These are phyloP conservation scores for Bacillus rossius DNA, from an alignment of 1,140 invertebrate genomes.

Conservation along the genomic window DNA sequence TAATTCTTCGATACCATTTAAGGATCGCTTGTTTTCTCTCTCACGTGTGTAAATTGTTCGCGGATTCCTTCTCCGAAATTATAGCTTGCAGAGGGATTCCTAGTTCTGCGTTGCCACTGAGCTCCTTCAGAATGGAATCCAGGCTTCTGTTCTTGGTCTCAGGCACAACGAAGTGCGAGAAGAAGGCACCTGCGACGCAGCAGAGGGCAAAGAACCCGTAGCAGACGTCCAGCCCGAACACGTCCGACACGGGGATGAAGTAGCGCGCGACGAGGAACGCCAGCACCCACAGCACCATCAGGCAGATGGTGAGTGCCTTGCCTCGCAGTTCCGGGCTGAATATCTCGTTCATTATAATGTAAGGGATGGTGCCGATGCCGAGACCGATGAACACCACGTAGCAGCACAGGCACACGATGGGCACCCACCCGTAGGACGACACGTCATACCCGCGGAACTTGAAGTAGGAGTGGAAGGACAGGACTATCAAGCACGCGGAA, in stretches of 20 bases:
- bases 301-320: constrained; percentile 64
- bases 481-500: constrained; percentile 36
- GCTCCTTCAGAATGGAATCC: constrained; percentile 48
- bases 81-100: too few species aligned
- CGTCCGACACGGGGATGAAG: constrained; percentile 41
- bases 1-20: too few species aligned
- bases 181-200: constrained; percentile 42
- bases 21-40: too few species aligned
- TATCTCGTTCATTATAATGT: constrained; percentile 56
- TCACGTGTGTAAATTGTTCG: too few species aligned
- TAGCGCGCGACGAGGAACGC: constrained; percentile 48
- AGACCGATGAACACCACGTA: constrained; percentile 50
- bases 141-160: constrained; percentile 58
- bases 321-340: constrained; percentile 73
- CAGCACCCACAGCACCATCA: constrained; percentile 59
- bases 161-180: constrained; percentile 48
- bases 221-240: constrained; percentile 45
- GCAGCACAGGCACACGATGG: constrained; percentile 45
- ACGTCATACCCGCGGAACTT: constrained; percentile 32
- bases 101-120: constrained; percentile 34
- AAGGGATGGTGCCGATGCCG: constrained; percentile 49
- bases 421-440: constrained; percentile 42
- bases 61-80: too few species aligned
- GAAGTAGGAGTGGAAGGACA: constrained; percentile 44
- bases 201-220: constrained; percentile 54